Evolutionary conservation across 2,113 vertebrate genomes (phyloP).

Genomic region (Verasper variegatus): DNA sequence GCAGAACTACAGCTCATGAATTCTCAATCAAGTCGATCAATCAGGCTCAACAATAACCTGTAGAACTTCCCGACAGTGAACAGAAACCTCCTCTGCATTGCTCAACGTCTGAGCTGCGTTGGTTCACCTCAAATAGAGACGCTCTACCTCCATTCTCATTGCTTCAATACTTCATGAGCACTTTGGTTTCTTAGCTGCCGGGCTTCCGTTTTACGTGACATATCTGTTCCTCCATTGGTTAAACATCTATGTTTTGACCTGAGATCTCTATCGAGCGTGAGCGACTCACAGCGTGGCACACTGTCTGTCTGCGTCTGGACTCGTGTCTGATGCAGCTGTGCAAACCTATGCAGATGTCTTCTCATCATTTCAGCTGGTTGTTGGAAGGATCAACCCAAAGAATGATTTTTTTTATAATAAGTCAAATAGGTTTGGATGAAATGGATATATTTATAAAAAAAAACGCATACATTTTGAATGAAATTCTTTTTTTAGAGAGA

Average conservation of each 20-base stretch:
- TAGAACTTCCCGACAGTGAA: not conserved
- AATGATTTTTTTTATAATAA: slow-evolving; percentile 77
- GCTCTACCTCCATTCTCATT: slow-evolving; percentile 74
- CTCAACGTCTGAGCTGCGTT: slow-evolving; percentile 26
- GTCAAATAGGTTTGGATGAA: slow-evolving; percentile 71
- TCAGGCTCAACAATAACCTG: slow-evolving; percentile 1
- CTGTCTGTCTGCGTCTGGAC: slow-evolving; percentile 43
- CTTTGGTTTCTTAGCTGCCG: slow-evolving; percentile 61
- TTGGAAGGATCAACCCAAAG: slow-evolving; percentile 83
- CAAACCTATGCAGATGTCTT: slow-evolving; percentile 83
- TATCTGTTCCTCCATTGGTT: slow-evolving; percentile 39
- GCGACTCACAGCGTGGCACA: slow-evolving; percentile 24
- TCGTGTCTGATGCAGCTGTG: slow-evolving; percentile 63
- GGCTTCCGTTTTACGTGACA: slow-evolving; percentile 68
- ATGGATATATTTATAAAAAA: slow-evolving; percentile 83
- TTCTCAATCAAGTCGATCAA: not conserved
- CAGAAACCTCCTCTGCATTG: slow-evolving; percentile 14
- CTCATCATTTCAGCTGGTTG: slow-evolving; percentile 73
- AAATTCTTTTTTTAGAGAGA: slow-evolving; percentile 76
- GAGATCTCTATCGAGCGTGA: slow-evolving; percentile 35
- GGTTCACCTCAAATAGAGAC: slow-evolving; percentile 26
- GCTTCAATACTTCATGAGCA: slow-evolving; percentile 62
- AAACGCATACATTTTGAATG: slow-evolving; percentile 77
- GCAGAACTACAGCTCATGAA: slow-evolving; percentile 12
- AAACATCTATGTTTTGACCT: slow-evolving; percentile 17